These are phyloP conservation scores for Paedocypris sp. DNA, from an alignment of 2,113 vertebrate genomes.

Conservation along the genomic window DNA sequence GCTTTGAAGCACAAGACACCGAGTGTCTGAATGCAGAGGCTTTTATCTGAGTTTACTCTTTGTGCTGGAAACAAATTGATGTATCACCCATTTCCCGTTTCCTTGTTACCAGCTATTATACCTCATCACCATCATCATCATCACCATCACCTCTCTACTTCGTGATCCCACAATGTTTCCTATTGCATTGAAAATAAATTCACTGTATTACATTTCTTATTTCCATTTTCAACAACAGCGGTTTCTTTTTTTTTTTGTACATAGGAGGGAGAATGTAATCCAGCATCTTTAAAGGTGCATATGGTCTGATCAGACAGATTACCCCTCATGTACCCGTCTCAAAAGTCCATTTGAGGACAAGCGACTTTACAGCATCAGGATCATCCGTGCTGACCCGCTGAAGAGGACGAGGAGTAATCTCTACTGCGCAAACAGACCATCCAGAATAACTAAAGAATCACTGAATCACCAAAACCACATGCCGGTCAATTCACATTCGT, in stretches of 20 bases:
- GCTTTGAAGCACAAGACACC: constrained; percentile 6
- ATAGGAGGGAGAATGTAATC: too few relatives aligned
- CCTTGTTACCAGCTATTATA: constrained; percentile 15
- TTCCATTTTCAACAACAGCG: background rate
- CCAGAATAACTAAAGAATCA: too few relatives aligned
- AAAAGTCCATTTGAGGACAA: constrained; percentile 26
- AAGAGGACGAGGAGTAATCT: background rate
- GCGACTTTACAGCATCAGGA: background rate
- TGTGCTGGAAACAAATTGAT: background rate
- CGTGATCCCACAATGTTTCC: background rate
- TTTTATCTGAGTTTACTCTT: constrained; percentile 14
- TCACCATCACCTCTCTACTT: constrained; percentile 2
- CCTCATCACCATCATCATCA: constrained; percentile 17
- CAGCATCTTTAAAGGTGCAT: constrained; percentile 15
- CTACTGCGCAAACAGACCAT: background rate
- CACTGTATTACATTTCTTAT: background rate
- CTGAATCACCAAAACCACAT: too few relatives aligned
- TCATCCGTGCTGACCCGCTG: constrained; percentile 20
- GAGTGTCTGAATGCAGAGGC: constrained; percentile 12
- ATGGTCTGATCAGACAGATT: constrained; percentile 33
- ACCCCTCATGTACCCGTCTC: background rate
- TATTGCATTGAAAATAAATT: constrained; percentile 6
- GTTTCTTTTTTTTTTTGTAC: background rate
- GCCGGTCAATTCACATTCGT: too few relatives aligned
- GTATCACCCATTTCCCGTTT: constrained; percentile 17